Conservation (phyloP, 35 echinoderm and acorn worm species). For the Heliocidaris tuberculata region DNA sequence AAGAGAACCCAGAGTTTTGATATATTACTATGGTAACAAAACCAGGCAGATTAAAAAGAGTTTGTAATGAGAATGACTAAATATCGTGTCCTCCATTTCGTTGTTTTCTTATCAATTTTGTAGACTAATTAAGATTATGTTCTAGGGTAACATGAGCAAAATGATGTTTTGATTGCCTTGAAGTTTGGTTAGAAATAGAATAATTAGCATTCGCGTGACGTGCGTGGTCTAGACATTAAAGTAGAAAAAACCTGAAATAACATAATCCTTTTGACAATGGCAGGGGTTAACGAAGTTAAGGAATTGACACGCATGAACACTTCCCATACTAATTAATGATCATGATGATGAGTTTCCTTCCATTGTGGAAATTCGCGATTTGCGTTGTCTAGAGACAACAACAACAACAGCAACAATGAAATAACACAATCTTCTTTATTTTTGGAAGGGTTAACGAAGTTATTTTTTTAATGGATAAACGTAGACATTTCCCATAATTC, state of each 20-base stretch:
- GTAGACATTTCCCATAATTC: no score
- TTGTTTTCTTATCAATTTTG: neutral
- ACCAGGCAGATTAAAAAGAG: neutral
- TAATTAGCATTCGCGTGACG: neutral
- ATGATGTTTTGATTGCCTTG: neutral
- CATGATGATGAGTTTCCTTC: neutral
- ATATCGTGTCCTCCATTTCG: neutral
- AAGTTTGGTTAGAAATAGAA: neutral
- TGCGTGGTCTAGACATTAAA: neutral
- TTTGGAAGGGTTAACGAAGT: no score
- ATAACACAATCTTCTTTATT: no score
- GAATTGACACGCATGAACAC: neutral
- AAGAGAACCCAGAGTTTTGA: neutral
- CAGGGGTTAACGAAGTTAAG: neutral
- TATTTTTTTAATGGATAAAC: no score
- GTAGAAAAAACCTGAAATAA: neutral
- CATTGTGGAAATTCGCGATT: neutral
- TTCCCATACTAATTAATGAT: neutral
- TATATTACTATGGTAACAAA: neutral
- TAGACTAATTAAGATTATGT: neutral
- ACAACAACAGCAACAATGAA: no score
- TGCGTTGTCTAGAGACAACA: no score
- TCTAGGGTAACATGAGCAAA: neutral
- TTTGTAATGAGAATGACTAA: neutral
- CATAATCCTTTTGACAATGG: neutral